Conservation (phyloP, 2,113 vertebrate genomes). For the Lepus americanus region DNA sequence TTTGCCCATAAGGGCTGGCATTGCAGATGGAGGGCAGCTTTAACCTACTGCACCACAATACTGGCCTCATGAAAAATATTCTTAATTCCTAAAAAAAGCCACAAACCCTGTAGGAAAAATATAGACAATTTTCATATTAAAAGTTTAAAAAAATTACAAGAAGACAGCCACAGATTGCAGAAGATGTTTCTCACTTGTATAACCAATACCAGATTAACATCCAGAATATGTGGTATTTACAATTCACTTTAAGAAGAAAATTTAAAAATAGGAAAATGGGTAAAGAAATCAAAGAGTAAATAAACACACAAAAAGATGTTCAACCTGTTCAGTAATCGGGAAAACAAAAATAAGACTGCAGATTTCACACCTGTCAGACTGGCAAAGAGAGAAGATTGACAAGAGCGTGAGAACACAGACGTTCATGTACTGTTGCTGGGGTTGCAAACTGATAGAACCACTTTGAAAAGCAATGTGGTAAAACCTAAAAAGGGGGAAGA, state of each 20-base stretch:
- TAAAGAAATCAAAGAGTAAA: constrained; percentile 18
- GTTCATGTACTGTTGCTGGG: not conserved
- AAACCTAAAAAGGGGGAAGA: not conserved
- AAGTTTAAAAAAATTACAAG: not conserved
- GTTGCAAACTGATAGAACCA: not conserved
- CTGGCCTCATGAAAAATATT: too few species aligned
- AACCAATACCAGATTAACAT: not conserved
- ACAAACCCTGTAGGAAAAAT: not conserved
- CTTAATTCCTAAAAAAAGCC: not conserved
- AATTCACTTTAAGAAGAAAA: constrained; percentile 2
- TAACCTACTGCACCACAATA: too few species aligned
- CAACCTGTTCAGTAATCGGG: not conserved
- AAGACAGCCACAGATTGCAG: not conserved
- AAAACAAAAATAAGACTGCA: constrained; percentile 21
- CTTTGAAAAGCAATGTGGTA: not conserved
- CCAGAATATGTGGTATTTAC: not conserved
- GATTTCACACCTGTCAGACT: not conserved
- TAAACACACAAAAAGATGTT: not conserved
- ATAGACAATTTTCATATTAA: constrained; percentile 18
- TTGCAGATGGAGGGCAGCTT: too few species aligned
- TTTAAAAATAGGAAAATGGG: constrained; percentile 28
- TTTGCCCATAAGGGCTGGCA: too few species aligned
- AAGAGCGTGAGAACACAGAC: not conserved
- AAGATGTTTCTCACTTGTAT: constrained; percentile 33
- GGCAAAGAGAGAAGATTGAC: not conserved